Evolutionary conservation across 2,797 vertebrate species (phyloP), one percentile per base, ranked within the genome.

Genomic region (Potorous gilbertii): DNA sequence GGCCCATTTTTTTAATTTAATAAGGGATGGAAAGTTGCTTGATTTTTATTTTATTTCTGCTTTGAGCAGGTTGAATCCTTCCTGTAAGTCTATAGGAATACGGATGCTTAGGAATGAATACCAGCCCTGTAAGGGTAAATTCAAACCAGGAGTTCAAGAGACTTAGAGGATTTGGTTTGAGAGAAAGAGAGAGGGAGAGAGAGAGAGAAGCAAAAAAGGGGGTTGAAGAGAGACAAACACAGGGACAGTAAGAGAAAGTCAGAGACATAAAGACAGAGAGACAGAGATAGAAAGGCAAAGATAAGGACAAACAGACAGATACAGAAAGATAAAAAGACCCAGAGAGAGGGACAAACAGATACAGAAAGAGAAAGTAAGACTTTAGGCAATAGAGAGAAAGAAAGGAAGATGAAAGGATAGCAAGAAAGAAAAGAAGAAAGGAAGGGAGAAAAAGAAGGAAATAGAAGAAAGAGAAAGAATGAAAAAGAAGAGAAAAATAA

Each of bases 21-120:
- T 99, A 96, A 98, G 97, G 98, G 98, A 98, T 93, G 95, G 97
- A 98, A 99, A 98, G 98, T 97, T 96, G 96, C 96, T 81, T n/a
- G 62, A 89, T 92, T 97, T 96, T 95, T 96, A 97, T 95, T 96
- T 95, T 91, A 91, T 93, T 98, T 98, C 97, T 98, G 96, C 98
- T 99, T 97, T 97, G 96, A 98, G 98, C 96, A 96, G 97, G 97
- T 97, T 97, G 97, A 96, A 98, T 98, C 97, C 96, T 97, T 96
- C 95, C 97, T 97, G 95, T 92, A 91, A 94, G 98, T 96, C 96
- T 96, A 97, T 94, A 97, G 97, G 98, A 96, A 59, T 96, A 97
- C 31, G 40, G 98, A 98, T 98, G 97, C 6, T 0, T 92, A 94
- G 91, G 97, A 97, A 97, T 95, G 95, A 92, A 57, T 96, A 95